These are phyloP conservation scores for Andrena minutula DNA, from an alignment of 2,888 invertebrate genomes.

Conservation along the genomic window DNA sequence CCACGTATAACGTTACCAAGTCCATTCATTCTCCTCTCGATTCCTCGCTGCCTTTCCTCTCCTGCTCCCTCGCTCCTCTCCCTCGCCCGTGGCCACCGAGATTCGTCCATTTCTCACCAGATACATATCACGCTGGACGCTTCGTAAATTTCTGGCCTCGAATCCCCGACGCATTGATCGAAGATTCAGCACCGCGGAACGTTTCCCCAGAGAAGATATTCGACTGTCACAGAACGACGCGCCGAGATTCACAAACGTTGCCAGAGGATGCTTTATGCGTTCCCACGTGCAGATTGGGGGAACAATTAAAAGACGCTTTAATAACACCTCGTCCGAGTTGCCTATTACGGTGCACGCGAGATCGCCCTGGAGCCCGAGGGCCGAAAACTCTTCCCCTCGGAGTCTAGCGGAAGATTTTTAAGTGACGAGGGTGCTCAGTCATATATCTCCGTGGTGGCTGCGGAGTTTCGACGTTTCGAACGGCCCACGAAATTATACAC, in stretches of 20 bases:
- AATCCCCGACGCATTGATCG: neutral
- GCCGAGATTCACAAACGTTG: neutral
- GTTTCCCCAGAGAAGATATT: neutral
- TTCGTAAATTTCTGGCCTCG: neutral
- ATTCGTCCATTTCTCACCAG: slow-evolving; percentile 52
- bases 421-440: slow-evolving; percentile 81
- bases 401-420: slow-evolving; percentile 68
- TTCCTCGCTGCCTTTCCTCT: slow-evolving; percentile 58
- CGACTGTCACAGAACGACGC: neutral
- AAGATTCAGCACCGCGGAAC: neutral
- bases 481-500: slow-evolving; percentile 82
- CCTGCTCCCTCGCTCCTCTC: slow-evolving; percentile 25
- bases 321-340: slow-evolving; percentile 80
- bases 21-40: slow-evolving; percentile 78
- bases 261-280: slow-evolving; percentile 26
- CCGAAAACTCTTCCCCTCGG: slow-evolving; percentile 50
- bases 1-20: slow-evolving; percentile 78
- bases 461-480: slow-evolving; percentile 80
- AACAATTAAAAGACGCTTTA: slow-evolving; percentile 82
- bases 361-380: slow-evolving; percentile 64
- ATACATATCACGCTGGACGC: neutral
- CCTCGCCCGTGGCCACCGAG: slow-evolving; percentile 35
- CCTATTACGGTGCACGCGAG: slow-evolving; percentile 76
- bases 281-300: slow-evolving; percentile 75
- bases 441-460: slow-evolving; percentile 77